Evolutionary conservation across 2,113 vertebrate genomes (phyloP), one percentile per base, ranked within the genome.

Genomic region (Nyctibius bracteatus): DNA sequence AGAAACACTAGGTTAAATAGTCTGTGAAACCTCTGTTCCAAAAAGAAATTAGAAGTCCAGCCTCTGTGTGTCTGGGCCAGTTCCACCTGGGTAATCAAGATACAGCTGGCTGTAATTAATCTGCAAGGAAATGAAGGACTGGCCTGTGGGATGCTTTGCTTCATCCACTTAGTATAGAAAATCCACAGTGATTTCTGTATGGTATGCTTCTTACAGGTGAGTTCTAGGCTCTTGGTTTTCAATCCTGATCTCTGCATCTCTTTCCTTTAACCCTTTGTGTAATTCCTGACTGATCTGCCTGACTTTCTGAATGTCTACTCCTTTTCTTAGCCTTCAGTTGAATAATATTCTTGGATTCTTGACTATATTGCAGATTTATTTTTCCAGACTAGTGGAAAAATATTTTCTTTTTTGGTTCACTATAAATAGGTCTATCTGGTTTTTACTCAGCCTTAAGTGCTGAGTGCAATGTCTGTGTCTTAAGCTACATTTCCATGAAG

Each of bases 71-170:
- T 70, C 46, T 77, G 46, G 24, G 65, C 71, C n/a, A 71, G 47
- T 81, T 91, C 77, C 61, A 91, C 80, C 47, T 91, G 55, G 52
- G 44, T 70, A 84, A 71, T 78, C 35, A 92, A 67, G 72, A 31
- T 83, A 71, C 86, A 92, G 71, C 83, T 94, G 86, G 23, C 47
- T 81, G 68, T 84, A 92, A 91, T 92, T 74, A 94, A 83, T 74
- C 75, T 78, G 17, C 5, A 65, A 91, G 92, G 47, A 91, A 81
- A 52, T 5, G 23, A 83, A 81, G 10, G 15, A 10, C 49, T 78
- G 28, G 23, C 37, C 68, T 86, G 20, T 83, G 55, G 59, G 51
- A 70, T 81, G 28, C 16, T 78, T 81, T 75, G 14, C 31, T 92
- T 88, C 52, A 90, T 58, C 62, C 14, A 74, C 54, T 86, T 86